Conservation (phyloP, 2,113 vertebrate species). For the Murina feae region DNA sequence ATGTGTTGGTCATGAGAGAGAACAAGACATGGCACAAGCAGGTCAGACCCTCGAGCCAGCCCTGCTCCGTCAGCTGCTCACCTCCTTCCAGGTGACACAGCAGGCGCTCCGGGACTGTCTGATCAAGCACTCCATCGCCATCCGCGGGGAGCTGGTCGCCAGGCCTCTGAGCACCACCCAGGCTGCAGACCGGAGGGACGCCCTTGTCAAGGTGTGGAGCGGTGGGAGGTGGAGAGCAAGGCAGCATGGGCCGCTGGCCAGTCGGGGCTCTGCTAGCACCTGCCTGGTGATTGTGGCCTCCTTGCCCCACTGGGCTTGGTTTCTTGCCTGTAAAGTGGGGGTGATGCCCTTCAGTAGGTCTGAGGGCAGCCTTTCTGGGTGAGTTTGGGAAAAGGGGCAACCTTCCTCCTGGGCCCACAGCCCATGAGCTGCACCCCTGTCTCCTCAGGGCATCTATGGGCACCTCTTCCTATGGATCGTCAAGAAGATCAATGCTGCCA, state of each 20-base stretch:
- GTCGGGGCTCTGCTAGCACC: not conserved
- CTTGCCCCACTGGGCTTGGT: not conserved
- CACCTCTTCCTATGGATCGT: conserved; percentile 95
- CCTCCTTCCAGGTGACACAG: conserved; percentile 84
- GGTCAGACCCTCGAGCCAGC: not conserved
- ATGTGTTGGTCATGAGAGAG: not conserved
- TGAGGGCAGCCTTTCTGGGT: not conserved
- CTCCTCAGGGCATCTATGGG: conserved; percentile 91
- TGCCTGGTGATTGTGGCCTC: rapidly evolving
- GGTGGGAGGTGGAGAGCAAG: not conserved
- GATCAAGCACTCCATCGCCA: conserved; percentile 88
- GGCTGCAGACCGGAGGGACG: conserved; percentile 90
- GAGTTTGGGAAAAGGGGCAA: not conserved
- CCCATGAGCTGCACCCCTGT: not conserved
- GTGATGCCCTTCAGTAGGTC: not conserved
- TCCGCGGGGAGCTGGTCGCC: conserved; percentile 89
- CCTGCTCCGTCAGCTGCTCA: not conserved
- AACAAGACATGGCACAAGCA: not conserved
- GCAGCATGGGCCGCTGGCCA: not conserved
- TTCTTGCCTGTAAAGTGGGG: not conserved
- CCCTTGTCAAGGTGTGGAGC: conserved; percentile 91
- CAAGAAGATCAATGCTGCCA: conserved; percentile 91
- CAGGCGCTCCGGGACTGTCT: conserved; percentile 85
- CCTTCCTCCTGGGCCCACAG: not conserved
- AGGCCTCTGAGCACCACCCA: conserved; percentile 86